Conservation (phyloP, 2,888 invertebrate genomes). For the Netelia inedita region DNA sequence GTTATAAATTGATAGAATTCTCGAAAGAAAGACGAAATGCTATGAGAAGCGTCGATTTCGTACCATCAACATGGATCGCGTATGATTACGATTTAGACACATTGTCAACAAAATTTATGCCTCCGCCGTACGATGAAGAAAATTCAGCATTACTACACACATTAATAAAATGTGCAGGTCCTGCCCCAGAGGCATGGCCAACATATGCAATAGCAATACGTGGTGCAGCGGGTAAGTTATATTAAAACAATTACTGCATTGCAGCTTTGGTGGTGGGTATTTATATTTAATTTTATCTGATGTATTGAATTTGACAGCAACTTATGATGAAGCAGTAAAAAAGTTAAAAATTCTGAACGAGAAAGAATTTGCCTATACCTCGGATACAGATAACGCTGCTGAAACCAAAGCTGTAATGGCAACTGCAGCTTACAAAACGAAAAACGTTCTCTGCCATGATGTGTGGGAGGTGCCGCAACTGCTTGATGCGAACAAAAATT, state of each 20-base stretch:
- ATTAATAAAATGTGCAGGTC: slow-evolving; percentile 28
- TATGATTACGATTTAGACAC: slow-evolving; percentile 30
- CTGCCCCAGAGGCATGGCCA: slow-evolving; percentile 48
- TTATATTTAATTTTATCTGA: neutral
- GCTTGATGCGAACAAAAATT: neutral
- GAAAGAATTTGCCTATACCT: slow-evolving; percentile 10
- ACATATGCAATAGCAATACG: slow-evolving; percentile 26
- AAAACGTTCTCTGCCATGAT: neutral
- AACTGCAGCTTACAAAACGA: neutral
- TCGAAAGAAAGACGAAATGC: neutral
- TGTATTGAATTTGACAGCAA: slow-evolving; percentile 1
- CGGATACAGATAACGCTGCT: slow-evolving; percentile 8
- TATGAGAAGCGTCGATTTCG: slow-evolving; percentile 25
- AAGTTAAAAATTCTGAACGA: slow-evolving; percentile 6
- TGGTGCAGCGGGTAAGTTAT: slow-evolving; percentile 54
- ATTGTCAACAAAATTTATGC: slow-evolving; percentile 52
- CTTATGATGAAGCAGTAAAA: slow-evolving; percentile 3
- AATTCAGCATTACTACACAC: slow-evolving; percentile 21
- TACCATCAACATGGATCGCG: neutral
- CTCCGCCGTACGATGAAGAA: slow-evolving; percentile 50
- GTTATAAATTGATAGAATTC: slow-evolving; percentile 35
- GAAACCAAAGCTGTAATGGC: neutral
- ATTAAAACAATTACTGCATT: neutral
- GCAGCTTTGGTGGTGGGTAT: neutral
- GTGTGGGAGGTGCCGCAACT: slow-evolving; percentile 25